Percentiles rank a stretch among this genome's conserved stretches.
These are phyloP conservation scores for Limnephilus lunatus DNA, from an alignment of 2,888 invertebrate species.

Conservation along the genomic window DNA sequence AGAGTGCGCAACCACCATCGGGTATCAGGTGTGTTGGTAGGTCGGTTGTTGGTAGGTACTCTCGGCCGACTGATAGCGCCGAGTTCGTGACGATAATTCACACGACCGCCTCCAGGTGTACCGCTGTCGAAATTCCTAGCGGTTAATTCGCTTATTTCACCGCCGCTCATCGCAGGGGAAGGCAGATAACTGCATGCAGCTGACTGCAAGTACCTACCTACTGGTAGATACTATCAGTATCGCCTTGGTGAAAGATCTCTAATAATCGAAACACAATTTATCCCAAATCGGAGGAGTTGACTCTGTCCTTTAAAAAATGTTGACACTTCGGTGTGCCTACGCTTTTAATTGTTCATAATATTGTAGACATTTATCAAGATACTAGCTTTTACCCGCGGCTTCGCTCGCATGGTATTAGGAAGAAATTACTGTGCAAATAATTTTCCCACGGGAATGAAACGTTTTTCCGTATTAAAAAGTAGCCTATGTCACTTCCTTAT, in stretches of 20 bases:
- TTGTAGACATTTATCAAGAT: no score
- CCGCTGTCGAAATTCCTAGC: constrained; percentile 36
- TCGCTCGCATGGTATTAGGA: no score
- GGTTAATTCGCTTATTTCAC: constrained; percentile 9
- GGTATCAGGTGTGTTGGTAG: background rate
- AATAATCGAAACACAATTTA: no score
- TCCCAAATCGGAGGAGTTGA: no score
- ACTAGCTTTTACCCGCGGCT: no score
- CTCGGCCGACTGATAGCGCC: background rate
- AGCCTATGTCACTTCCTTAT: no score
- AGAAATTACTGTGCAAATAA: no score
- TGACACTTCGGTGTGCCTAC: no score
- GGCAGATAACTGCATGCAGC: background rate
- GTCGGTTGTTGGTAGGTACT: background rate
- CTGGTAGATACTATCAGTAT: background rate
- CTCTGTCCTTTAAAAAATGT: no score
- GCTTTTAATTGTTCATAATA: no score
- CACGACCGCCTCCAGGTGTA: constrained; percentile 32
- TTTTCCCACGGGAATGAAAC: no score
- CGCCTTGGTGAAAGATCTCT: background rate
- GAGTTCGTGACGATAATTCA: constrained; percentile 21
- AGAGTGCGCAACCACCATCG: background rate
- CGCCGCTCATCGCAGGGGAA: background rate
- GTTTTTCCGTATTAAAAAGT: no score
- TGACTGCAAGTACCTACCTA: background rate